Evolutionary conservation across 1,140 invertebrate species (phyloP), one percentile per base, ranked within the genome.

Genomic region (Hirudo medicinalis): DNA sequence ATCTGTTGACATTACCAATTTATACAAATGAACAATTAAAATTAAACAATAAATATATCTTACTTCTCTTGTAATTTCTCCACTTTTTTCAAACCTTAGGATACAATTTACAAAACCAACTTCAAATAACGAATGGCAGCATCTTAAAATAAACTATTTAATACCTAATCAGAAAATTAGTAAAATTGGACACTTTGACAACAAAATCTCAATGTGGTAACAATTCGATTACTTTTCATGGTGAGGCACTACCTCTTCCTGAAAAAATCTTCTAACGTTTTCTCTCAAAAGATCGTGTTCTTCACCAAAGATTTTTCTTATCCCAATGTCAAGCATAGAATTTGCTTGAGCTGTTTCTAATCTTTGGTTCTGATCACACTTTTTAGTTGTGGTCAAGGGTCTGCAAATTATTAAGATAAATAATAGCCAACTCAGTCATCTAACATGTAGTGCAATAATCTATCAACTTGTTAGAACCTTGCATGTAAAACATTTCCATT

Each of bases 241-340:
- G 72, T 82, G 70, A 2, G 83, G 83, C 36, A 76, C 71, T 17
- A 85, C 79, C 77, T 85, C 83, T 60, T 84, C 82, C 53, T 80
- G 77, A 72, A 83, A 82, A 72, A 85, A 85, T 63, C 81, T 77
- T 69, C 84, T 74, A 2, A 78, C 81, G 71, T 75, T 79, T 73
- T 80, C 76, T 66, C 84, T 72, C 53, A 85, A 82, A 11, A 83
- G 81, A 75, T 85, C 84, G 76, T 84, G 82, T 60, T 85, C 83
- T 74, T 80, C 77, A 53, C 77, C 79, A 73, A 84, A 85, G 11
- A 85, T 83, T 27, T 75, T 29, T 67, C 83, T 76, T 11, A 79
- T 80, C 13, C 84, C 84, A 75, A 85, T 81, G 71, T 84, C 84
- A 75, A 81, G 80, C 76, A 85, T 72, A 67, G 72, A 78, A 22